Base-by-base conservation (phyloP, 1,140 invertebrate species). In the Protaetia brevitarsis region DNA sequence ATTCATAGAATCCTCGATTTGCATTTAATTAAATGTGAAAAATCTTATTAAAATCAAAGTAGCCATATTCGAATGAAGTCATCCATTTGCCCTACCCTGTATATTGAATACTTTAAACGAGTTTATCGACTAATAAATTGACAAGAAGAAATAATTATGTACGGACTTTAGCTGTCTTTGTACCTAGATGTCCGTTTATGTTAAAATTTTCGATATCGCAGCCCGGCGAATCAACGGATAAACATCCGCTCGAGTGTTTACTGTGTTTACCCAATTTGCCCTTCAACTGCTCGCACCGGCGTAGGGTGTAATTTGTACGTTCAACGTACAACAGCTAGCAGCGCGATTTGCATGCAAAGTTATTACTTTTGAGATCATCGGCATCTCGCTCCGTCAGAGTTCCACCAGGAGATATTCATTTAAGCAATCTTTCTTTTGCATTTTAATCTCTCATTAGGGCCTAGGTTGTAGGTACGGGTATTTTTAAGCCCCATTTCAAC, bases 401-500 rank as follows among this genome's bases (percentile, higher is more conserved):
- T 51, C 21, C 41, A 23, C 41, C 41, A 51, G 19, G 41, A 19
- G 41, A 51, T 51, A 51, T 51, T 51, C 41, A 51, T 51, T 51
- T 51, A 51, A 51, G 41, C 41, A 51, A 51, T 51, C 41, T 51
- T 51, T 51, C 41, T 51, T 51, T 51, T 51, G 41, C 41, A 51
- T 51, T 51, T 51, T 51, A 51, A 51, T 51, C 41, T 23, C 21
- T 51, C 16, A 51, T 51, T 51, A 51, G 41, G 41, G 19, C 11
- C 41, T 23, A 10, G 41, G 26, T 8, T 51, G 41, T 13, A 6
- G 19, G 41, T 51, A 51, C 41, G 4, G 13, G 41, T 23, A 51
- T 23, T n/a, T n/a, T 51, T 51, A 51, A 51, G 5, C 41, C 41
- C 26, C 41, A 51, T 51, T 51, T 34, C 31, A n/a, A 34, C 41